Evolutionary conservation across 2,113 vertebrate species (phyloP).

Genomic region (Paracanthobrama guichenoti): DNA sequence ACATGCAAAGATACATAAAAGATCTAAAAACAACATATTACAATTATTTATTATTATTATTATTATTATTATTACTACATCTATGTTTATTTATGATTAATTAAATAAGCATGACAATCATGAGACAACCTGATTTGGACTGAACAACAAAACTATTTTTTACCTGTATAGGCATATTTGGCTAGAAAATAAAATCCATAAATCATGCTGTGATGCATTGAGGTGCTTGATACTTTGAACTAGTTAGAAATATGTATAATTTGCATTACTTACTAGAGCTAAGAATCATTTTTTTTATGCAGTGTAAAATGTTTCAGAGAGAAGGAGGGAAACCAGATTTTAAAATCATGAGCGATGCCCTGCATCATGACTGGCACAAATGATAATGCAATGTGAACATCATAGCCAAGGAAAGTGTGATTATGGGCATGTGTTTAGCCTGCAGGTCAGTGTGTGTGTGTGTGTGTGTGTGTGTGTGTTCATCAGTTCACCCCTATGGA

Average conservation of each 20-base stretch:
- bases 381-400: slow-evolving; percentile 46
- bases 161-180: background rate
- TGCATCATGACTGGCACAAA: slow-evolving; percentile 28
- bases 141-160: too few relatives aligned
- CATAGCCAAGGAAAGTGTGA: slow-evolving; percentile 43
- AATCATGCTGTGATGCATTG: background rate
- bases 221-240: too few relatives aligned
- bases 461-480: background rate
- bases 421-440: slow-evolving; percentile 24
- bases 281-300: background rate
- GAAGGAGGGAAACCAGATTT: background rate
- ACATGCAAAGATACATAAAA: background rate
- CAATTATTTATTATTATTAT: too few relatives aligned
- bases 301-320: background rate
- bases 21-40: background rate
- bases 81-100: too few relatives aligned
- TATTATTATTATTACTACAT: too few relatives aligned
- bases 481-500: slow-evolving; percentile 36
- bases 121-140: too few relatives aligned
- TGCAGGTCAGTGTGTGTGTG: background rate
- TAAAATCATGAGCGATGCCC: slow-evolving; percentile 13
- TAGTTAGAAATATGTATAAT: too few relatives aligned
- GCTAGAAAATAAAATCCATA: too few relatives aligned
- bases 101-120: too few relatives aligned
- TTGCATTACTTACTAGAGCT: too few relatives aligned